Conservation (phyloP, 1,140 invertebrate species). For the Bursaphelenchus mucronatus region DNA sequence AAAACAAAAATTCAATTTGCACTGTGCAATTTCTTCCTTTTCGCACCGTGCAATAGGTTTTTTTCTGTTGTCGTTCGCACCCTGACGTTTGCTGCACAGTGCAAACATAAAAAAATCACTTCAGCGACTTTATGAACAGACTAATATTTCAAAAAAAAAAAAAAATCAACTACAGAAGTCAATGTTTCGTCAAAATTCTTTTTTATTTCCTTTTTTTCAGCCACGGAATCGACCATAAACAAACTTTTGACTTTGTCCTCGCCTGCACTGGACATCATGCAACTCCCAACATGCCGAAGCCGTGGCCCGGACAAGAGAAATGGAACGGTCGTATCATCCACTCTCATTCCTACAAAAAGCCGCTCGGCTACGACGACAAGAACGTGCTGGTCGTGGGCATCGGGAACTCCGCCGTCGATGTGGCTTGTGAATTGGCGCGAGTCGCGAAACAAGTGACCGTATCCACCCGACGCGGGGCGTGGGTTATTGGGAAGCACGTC, state of each 20-base stretch:
- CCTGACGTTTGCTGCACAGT: no score
- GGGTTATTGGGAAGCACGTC: constrained; percentile 63
- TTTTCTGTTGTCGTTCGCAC: no score
- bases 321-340: constrained; percentile 64
- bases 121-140: no score
- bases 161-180: no score
- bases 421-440: constrained; percentile 64
- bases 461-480: constrained; percentile 64
- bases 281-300: constrained; percentile 52
- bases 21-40: no score
- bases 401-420: constrained; percentile 66
- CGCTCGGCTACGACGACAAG: constrained; percentile 59
- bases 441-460: constrained; percentile 62
- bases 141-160: no score
- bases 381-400: constrained; percentile 64
- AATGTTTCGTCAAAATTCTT: no score
- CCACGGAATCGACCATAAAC: constrained; percentile 27
- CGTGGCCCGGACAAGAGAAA: constrained; percentile 48
- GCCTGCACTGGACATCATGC: constrained; percentile 59
- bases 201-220: constrained; percentile 31
- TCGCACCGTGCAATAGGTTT: no score
- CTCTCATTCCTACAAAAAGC: constrained; percentile 61
- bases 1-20: no score
- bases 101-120: no score
- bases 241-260: constrained; percentile 62